Conservation (phyloP, 2,797 vertebrate genomes). For the Chaenodraco wilsoni region DNA sequence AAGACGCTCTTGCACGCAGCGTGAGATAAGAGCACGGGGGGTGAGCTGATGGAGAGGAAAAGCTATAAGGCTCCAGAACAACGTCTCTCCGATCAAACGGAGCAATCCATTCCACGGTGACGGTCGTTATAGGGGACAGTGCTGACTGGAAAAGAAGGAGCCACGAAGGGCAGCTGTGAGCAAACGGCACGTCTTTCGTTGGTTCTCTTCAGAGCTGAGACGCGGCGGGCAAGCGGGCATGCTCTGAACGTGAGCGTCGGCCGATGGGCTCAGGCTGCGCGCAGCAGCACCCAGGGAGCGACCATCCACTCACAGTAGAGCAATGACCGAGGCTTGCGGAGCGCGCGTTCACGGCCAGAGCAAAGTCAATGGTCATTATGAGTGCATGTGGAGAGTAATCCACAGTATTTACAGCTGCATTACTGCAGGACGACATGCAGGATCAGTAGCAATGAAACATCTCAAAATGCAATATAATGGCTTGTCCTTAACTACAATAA, state of each 20-base stretch:
- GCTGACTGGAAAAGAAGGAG: conserved; percentile 22
- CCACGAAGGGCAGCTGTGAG: conserved; percentile 41
- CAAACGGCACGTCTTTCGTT: conserved; percentile 33
- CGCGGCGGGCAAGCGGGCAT: conserved; percentile 40
- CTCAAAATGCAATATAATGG: conserved; percentile 10
- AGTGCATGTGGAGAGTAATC: conserved; percentile 64
- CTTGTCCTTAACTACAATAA: background rate
- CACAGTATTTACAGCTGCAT: conserved; percentile 64
- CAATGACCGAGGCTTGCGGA: conserved; percentile 67
- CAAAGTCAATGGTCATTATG: conserved; percentile 74
- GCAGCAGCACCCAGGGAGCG: conserved; percentile 65
- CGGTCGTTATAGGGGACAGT: conserved; percentile 10
- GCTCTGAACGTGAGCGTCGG: conserved; percentile 52
- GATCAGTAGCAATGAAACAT: conserved; percentile 41
- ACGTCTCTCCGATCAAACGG: conserved; percentile 73
- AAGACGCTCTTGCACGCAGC: conserved; percentile 35
- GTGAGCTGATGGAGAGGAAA: conserved; percentile 52
- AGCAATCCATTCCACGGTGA: conserved; percentile 66
- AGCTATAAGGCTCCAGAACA: conserved; percentile 51
- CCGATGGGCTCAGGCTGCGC: conserved; percentile 58
- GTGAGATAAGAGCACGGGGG: conserved; percentile 41
- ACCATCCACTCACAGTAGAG: conserved; percentile 58
- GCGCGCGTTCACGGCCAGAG: conserved; percentile 76
- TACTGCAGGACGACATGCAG: conserved; percentile 18
- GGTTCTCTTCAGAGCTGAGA: conserved; percentile 30